phyloP scores from a whole-genome alignment of 2,113 vertebrate species.

The Podarcis cretensis region DNA sequence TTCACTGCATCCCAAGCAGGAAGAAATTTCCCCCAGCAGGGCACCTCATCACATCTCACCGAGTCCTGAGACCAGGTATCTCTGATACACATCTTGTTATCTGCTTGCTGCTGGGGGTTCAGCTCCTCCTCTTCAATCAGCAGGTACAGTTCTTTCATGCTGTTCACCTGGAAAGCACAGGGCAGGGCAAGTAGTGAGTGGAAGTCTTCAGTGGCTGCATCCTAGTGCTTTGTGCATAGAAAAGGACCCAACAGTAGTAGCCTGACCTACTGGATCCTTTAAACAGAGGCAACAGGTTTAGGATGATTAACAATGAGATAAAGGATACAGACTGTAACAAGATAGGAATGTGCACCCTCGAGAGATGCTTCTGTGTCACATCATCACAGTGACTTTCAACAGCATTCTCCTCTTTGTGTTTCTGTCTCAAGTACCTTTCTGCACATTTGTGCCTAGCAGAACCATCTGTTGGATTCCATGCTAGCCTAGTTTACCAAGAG shows the following conservation, averaged over 20 bases:
- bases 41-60: slow-evolving; percentile 49
- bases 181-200: neutral
- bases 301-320: neutral
- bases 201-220: neutral
- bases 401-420: neutral
- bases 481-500: neutral
- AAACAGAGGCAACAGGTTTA: neutral
- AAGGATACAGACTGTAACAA: neutral
- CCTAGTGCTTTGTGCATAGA: neutral
- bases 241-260: neutral
- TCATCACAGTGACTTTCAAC: neutral
- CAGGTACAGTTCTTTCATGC: slow-evolving; percentile 93
- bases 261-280: neutral
- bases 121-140: slow-evolving; percentile 92
- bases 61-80: slow-evolving; percentile 84
- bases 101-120: slow-evolving; percentile 81
- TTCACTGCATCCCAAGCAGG: too few species aligned
- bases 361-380: neutral
- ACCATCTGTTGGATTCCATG: neutral
- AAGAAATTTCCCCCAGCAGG: neutral
- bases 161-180: slow-evolving; percentile 85
- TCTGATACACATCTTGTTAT: slow-evolving; percentile 81
- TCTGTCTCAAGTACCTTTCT: neutral
- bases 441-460: neutral
- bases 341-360: too few species aligned